phyloP scores from a whole-genome alignment of 2,888 invertebrate genomes.

The Apamea monoglypha region DNA sequence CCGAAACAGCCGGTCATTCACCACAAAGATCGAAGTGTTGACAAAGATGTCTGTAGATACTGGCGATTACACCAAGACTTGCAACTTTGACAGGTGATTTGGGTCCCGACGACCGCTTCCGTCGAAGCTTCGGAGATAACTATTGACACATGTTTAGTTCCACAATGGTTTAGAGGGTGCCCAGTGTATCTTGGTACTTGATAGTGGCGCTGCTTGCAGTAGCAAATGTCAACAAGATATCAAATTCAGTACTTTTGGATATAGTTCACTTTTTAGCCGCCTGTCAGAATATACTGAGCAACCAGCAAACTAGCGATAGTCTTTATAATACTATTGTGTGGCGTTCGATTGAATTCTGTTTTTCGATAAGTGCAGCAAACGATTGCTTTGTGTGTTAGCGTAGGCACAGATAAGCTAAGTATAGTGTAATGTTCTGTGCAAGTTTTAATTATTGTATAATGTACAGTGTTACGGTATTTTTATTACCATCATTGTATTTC shows the following conservation, averaged over 20 bases:
- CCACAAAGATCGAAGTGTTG: conserved; percentile 80
- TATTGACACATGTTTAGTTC: conserved; percentile 79
- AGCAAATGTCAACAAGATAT: conserved; percentile 32
- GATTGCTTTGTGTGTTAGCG: background rate
- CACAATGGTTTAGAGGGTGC: conserved; percentile 58
- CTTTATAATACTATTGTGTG: background rate
- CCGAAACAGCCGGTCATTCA: conserved; percentile 78
- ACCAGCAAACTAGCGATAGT: conserved; percentile 36
- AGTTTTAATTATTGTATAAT: conserved; percentile 40
- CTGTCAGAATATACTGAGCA: conserved; percentile 39
- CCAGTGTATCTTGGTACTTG: conserved; percentile 51
- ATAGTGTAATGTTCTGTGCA: conserved; percentile 30
- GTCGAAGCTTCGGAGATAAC: conserved; percentile 74
- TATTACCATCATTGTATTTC: conserved; percentile 35
- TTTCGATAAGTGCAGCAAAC: conserved; percentile 10
- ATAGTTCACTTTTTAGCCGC: conserved; percentile 29
- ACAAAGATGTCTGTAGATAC: conserved; percentile 87
- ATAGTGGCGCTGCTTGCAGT: conserved; percentile 33
- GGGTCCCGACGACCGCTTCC: conserved; percentile 86
- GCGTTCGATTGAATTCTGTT: conserved; percentile 7
- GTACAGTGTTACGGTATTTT: conserved; percentile 27
- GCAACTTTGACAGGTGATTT: conserved; percentile 88
- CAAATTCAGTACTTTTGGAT: conserved; percentile 14
- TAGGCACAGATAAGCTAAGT: conserved; percentile 23
- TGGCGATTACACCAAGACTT: conserved; percentile 82